Percentiles rank a stretch among this genome's conserved stretches.
These are phyloP conservation scores for Embidobia sp. DNA, from an alignment of 2,888 invertebrate species.

Conservation along the genomic window DNA sequence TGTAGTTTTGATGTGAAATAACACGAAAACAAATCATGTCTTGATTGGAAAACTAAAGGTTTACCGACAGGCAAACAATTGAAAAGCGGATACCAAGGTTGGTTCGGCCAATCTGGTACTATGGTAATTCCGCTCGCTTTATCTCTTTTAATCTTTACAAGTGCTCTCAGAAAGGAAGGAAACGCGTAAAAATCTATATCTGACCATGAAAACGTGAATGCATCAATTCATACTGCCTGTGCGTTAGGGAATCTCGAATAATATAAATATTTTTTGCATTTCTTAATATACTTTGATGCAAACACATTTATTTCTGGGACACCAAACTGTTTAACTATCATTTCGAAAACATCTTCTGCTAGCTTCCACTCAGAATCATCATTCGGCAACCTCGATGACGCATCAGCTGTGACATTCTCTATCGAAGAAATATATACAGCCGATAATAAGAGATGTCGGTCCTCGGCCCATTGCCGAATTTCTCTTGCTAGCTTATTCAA, in stretches of 20 bases:
- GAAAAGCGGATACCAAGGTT: no score
- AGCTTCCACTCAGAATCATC: slow-evolving; percentile 14
- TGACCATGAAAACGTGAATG: slow-evolving; percentile 15
- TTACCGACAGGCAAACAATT: background rate
- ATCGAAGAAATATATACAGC: no score
- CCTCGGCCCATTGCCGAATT: slow-evolving; percentile 66
- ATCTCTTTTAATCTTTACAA: slow-evolving; percentile 20
- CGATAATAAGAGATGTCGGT: no score
- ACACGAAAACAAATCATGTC: background rate
- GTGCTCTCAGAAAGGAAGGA: slow-evolving; percentile 7
- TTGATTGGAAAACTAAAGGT: slow-evolving; percentile 4
- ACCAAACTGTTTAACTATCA: background rate
- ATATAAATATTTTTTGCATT: slow-evolving; percentile 9
- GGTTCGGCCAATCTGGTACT: slow-evolving; percentile 15
- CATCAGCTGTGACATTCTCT: no score
- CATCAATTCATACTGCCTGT: background rate
- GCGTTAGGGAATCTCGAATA: slow-evolving; percentile 4
- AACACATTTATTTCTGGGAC: slow-evolving; percentile 5
- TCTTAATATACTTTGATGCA: slow-evolving; percentile 2
- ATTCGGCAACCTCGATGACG: background rate
- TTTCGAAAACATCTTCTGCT: background rate
- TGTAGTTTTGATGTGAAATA: slow-evolving; percentile 5
- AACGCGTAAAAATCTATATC: slow-evolving; percentile 22
- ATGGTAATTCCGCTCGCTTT: slow-evolving; percentile 12
- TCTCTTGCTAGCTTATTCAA: slow-evolving; percentile 8